Percentiles rank a stretch among this genome's conserved stretches.
These are phyloP conservation scores for Philotrypesis tridentata DNA, from an alignment of 1,140 invertebrate species.

Conservation along the genomic window DNA sequence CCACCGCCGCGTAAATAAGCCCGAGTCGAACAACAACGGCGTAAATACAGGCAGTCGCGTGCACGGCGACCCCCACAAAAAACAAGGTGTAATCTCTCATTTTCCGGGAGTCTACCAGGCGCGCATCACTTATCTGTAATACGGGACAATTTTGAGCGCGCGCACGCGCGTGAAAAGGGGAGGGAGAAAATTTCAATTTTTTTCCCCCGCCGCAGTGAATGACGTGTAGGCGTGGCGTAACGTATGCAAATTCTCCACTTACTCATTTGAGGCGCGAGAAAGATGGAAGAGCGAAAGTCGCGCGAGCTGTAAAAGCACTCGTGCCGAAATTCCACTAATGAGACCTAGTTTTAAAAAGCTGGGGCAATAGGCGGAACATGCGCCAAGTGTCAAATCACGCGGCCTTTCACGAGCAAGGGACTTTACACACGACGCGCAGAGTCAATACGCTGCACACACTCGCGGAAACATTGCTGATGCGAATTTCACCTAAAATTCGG, in stretches of 20 bases:
- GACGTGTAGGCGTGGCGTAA: not conserved
- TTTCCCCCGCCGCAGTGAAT: not conserved
- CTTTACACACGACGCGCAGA: no score
- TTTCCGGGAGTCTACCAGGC: not conserved
- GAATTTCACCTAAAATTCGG: no score
- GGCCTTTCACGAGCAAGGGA: not conserved
- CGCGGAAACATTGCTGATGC: no score
- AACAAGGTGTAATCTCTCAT: no score
- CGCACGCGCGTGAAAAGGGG: no score
- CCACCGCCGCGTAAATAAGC: no score
- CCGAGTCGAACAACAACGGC: no score
- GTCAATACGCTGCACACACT: no score
- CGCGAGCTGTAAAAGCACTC: constrained; percentile 7
- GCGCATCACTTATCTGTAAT: no score
- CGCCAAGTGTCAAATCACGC: not conserved
- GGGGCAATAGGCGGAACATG: not conserved
- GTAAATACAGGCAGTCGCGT: no score
- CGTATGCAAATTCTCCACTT: constrained; percentile 18
- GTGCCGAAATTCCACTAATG: constrained; percentile 42
- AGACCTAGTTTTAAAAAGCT: constrained; percentile 38
- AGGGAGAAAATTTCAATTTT: constrained; percentile 5
- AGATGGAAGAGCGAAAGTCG: not conserved
- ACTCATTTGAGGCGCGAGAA: not conserved
- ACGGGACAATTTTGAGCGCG: not conserved
- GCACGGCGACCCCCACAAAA: no score